Evolutionary conservation across 2,888 invertebrate species (phyloP).

Genomic region (Lasioglossum morio): DNA sequence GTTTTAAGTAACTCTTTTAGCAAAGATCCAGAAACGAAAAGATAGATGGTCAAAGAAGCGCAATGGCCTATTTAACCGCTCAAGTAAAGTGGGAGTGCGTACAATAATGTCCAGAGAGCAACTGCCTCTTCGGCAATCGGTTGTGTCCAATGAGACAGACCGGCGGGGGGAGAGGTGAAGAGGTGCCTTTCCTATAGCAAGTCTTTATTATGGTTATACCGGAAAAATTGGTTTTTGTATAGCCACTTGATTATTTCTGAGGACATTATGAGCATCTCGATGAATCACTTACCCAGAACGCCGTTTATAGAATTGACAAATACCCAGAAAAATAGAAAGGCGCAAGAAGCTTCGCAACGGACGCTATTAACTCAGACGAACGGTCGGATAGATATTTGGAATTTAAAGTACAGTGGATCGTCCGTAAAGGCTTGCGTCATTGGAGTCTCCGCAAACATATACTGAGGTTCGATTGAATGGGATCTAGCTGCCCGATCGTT

Average conservation of each 20-base stretch:
- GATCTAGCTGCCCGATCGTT: not conserved
- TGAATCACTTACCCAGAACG: not conserved
- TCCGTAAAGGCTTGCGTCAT: not conserved
- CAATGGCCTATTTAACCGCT: too few species aligned
- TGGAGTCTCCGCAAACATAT: not conserved
- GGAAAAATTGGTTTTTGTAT: not conserved
- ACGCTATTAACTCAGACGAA: not conserved
- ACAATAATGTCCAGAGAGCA: too few species aligned
- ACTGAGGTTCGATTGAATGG: constrained; percentile 4
- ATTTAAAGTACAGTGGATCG: not conserved
- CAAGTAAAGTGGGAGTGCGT: too few species aligned
- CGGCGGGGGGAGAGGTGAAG: too few species aligned
- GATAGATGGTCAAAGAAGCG: too few species aligned
- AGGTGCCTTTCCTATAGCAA: too few species aligned
- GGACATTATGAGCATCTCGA: not conserved
- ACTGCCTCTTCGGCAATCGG: too few species aligned
- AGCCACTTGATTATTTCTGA: not conserved
- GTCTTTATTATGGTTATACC: too few species aligned
- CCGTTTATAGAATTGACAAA: not conserved
- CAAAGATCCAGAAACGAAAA: too few species aligned
- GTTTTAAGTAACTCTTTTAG: too few species aligned
- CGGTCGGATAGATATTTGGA: not conserved
- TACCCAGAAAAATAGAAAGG: not conserved
- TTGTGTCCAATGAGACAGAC: too few species aligned
- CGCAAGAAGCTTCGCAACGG: not conserved